Evolutionary conservation across 2,113 vertebrate genomes (phyloP).

Genomic region (Hippolais icterina): DNA sequence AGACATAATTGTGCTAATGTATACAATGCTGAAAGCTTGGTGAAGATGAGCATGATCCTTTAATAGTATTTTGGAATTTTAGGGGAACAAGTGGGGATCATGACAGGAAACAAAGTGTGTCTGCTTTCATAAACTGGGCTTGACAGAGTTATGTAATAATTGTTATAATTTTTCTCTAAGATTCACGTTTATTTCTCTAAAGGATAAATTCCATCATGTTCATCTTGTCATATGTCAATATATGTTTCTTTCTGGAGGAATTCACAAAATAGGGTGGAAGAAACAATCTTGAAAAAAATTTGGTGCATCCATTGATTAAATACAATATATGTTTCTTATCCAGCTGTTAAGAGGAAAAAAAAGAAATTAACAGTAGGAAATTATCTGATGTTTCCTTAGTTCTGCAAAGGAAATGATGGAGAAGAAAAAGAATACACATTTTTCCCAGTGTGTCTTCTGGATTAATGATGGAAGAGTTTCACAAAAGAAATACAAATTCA

Average conservation of each 20-base stretch:
- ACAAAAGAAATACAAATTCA: background rate
- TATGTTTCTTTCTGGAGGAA: background rate
- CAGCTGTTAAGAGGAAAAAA: background rate
- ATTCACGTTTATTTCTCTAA: background rate
- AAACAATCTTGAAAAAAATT: conserved; percentile 36
- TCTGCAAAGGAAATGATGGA: background rate
- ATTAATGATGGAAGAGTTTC: conserved; percentile 35
- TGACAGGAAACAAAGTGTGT: background rate
- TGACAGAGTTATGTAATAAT: background rate
- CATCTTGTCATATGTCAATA: background rate
- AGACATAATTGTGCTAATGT: background rate
- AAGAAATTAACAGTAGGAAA: background rate
- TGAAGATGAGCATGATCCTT: background rate
- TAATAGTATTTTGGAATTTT: background rate
- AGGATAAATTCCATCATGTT: background rate
- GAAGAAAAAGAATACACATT: background rate
- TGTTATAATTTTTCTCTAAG: background rate
- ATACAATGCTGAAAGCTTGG: background rate
- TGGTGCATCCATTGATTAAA: background rate
- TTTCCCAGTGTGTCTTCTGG: background rate
- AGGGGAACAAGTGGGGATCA: background rate
- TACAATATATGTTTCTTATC: background rate
- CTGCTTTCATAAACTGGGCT: background rate
- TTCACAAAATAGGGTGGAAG: background rate
- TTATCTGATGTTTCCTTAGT: background rate